Evolutionary conservation across 2,797 vertebrate genomes (phyloP), one percentile per base, ranked within the genome.

Genomic region (Characodon lateralis): DNA sequence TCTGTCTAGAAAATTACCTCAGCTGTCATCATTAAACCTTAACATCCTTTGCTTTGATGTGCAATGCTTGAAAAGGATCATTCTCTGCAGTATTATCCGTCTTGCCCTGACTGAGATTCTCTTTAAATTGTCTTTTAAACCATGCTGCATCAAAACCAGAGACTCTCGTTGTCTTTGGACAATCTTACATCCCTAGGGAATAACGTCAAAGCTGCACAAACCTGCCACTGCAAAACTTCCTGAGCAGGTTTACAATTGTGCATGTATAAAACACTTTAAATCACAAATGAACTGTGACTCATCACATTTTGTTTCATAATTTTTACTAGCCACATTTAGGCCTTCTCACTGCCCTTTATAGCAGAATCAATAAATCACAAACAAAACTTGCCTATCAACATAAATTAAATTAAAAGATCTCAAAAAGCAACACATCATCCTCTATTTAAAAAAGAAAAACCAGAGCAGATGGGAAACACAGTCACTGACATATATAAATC

Each of bases 21-120:
- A 8, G 7, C 35, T 70, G n/a, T 83, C 70, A 28, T 58, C 12
- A 78, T 85, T 72, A 73, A 77, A 81, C 71, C 26, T 77, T 79
- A 75, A 78, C 72, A 74, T 83, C 26, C 35, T 70, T 41, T 79
- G 69, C 66, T 70, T 75, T 50, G 26, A 71, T 2, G 10, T 81
- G 76, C 4, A 3, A 18, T 69, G 73, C 71, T 71, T 70, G 14
- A 71, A 80, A 50, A 2, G 14, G 63, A 73, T 73, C n/a, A n/a
- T 65, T 74, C 41, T 28, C 66, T 73, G n/a, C 9, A 50, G 6
- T 50, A n/a, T 3, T 12, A n/a, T n/a, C 20, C 35, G 66, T 41
- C 24, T n/a, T 35, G 26, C 20, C 48, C 46, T 39, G 48, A 80
- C 31, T 31, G 48, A 82, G 53, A 18, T 41, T 59, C 5, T 26